Percentiles rank a stretch among this genome's conserved stretches.
These are phyloP conservation scores for Pachypanchax playfairii DNA, from an alignment of 2,113 vertebrate genomes.

Conservation along the genomic window DNA sequence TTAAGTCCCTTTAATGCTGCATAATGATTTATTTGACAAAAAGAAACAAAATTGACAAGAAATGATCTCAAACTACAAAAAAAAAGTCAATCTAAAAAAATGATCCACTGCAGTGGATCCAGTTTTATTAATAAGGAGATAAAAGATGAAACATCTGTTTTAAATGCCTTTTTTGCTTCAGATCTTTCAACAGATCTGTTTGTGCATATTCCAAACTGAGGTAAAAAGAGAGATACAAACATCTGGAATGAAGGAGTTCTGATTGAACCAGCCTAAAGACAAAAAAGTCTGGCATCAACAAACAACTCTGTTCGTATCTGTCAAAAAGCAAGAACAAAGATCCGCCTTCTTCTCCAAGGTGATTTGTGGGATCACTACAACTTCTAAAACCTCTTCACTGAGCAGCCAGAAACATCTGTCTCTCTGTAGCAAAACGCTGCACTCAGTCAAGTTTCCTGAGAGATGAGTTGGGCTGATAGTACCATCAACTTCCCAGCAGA, in stretches of 20 bases:
- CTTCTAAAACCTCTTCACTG: not conserved
- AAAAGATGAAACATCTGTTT: too few relatives aligned
- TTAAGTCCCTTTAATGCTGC: too few relatives aligned
- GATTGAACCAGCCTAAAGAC: too few relatives aligned
- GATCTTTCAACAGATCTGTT: not conserved
- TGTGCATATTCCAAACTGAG: not conserved
- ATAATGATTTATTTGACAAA: too few relatives aligned
- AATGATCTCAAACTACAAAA: too few relatives aligned
- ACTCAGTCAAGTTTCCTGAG: not conserved
- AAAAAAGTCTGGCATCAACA: not conserved
- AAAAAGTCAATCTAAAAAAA: too few relatives aligned
- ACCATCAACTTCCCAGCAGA: not conserved
- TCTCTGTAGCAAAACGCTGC: not conserved
- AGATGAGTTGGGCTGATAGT: not conserved
- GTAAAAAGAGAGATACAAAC: not conserved
- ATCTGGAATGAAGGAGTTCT: not conserved
- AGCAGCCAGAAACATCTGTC: slow-evolving; percentile 11
- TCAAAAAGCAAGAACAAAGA: slow-evolving; percentile 3
- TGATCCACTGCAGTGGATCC: too few relatives aligned
- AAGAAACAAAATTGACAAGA: too few relatives aligned
- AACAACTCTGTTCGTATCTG: not conserved
- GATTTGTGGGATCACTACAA: slow-evolving; percentile 1
- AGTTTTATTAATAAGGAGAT: too few relatives aligned
- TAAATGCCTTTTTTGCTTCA: too few relatives aligned
- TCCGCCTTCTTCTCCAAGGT: not conserved